Base-by-base conservation (phyloP, 2,888 invertebrate genomes). In the Anagyrus pseudococci region DNA sequence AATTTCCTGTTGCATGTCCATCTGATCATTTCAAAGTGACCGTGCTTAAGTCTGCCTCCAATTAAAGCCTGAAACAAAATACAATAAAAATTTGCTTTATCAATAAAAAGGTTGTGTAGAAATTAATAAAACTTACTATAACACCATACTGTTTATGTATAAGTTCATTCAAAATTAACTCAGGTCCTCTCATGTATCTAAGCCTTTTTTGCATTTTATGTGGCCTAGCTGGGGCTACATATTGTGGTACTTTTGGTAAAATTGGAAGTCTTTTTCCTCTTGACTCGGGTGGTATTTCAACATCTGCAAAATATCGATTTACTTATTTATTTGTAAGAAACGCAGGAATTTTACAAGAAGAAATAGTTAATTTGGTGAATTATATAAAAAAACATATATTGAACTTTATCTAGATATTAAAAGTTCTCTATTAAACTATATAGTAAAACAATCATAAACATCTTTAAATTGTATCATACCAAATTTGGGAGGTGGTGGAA, bases 111-210 rank as follows among this genome's bases (percentile, higher is more conserved):
- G 2, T 46, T 6, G 29, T 19, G n/a, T 62, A 63, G 15, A 22
- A 3, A 52, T 20, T 7, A 37, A 64, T 19, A 3, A 43, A 71
- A 82, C 87, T 83, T 83, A 95, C 95, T 81, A 96, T 85, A 68
- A 99, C 89, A 46, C 96, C 99, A 85, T 88, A 99, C 75, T 99
- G 98, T 75, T 93, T 90, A 73, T 97, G 90, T 64, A 94, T 85
- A 13, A 99, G 83, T 56, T 87, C 86, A 71, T 91, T 98, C 74
- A 98, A 96, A 23, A 95, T 77, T 4, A 78, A 68, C 81, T 98
- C 98, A 0, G 96, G 96, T 0, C 98, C 98, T 77, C 96, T 84
- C 92, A 96, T 95, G 41, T 90, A 87, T n/a, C 86, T 84, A 2
- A 96, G 81, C 56, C 86, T 85, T 75, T 94, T 96, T 69, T 89